Evolutionary conservation across 1,140 invertebrate species (phyloP), one percentile per base, ranked within the genome.

Genomic region (Chironomus tepperi): DNA sequence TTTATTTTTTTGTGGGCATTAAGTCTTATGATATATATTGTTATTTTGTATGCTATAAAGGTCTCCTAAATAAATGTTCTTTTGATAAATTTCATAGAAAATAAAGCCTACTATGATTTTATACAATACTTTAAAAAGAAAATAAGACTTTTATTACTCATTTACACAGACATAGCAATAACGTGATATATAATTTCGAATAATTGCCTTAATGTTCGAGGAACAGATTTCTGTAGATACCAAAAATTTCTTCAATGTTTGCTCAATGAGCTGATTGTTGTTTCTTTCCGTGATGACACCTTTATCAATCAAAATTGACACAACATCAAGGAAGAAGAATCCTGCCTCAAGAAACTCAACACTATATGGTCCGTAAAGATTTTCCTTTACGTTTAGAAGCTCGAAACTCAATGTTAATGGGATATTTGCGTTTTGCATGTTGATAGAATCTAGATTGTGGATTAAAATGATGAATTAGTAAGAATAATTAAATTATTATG

Each of bases 181-280:
- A 21, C 65, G 65, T 70, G 65, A 70, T 21, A 70, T 70, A 21
- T 70, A 70, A 70, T 70, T 70, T 70, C 19, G 65, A 19, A 70
- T 70, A 18, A 70, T 21, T 7, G 65, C 65, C 18, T 21, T 18
- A 18, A 19, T 70, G 65, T 70, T 21, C 18, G 65, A 18, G n/a
- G 65, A 70, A 70, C 65, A 70, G 10, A 70, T 70, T 18, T 21
- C 19, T 18, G 8, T 18, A 10, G 65, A 15, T 19, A 18, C 65
- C n/a, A 21, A 9, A 19, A 70, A 19, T 19, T 70, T 70, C 18
- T 70, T 70, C 65, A 70, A 10, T 10, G 9, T 15, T 18, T 70
- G 15, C 9, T 9, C 65, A 70, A 70, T 18, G 7, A 70, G 18
- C 19, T 70, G 65, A 21, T 70, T 21, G n/a, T 12, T 57, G n/a